Evolutionary conservation across 2,888 invertebrate species (phyloP).

Genomic region (Silvanus unidentatus): DNA sequence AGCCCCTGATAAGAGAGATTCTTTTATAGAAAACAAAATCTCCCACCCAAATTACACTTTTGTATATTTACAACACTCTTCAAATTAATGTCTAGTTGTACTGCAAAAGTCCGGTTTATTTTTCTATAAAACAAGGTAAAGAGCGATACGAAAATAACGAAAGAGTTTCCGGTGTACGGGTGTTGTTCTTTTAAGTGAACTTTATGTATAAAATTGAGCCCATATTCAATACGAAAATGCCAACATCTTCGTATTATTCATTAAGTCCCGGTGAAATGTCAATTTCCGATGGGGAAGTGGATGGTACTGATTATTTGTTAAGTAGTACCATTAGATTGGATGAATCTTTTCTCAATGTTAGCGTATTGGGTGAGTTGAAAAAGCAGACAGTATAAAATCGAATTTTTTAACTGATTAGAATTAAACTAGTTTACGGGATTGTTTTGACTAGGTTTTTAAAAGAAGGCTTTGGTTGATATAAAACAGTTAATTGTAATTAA

Average conservation of each 20-base stretch:
- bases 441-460: too few species aligned
- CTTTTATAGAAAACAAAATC: conserved; percentile 29
- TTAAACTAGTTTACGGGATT: too few species aligned
- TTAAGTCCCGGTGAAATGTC: conserved; percentile 38
- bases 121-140: conserved; percentile 3
- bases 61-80: too few species aligned
- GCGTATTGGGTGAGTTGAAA: conserved; percentile 54
- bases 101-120: too few species aligned
- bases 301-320: conserved; percentile 58
- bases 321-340: conserved; percentile 58
- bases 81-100: too few species aligned
- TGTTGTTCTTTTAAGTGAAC: neutral
- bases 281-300: conserved; percentile 50
- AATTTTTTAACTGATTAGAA: too few species aligned
- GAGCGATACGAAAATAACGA: too few species aligned
- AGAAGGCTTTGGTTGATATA: too few species aligned
- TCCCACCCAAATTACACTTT: conserved; percentile 11
- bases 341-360: conserved; percentile 58
- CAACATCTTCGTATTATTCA: conserved; percentile 37
- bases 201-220: too few species aligned
- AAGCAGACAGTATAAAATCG: too few species aligned
- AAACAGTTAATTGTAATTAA: too few species aligned
- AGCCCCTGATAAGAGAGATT: conserved; percentile 18
- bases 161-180: neutral
- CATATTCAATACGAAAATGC: conserved; percentile 12